phyloP scores from a whole-genome alignment of 2,888 invertebrate genomes.

The Melieria omissa region DNA sequence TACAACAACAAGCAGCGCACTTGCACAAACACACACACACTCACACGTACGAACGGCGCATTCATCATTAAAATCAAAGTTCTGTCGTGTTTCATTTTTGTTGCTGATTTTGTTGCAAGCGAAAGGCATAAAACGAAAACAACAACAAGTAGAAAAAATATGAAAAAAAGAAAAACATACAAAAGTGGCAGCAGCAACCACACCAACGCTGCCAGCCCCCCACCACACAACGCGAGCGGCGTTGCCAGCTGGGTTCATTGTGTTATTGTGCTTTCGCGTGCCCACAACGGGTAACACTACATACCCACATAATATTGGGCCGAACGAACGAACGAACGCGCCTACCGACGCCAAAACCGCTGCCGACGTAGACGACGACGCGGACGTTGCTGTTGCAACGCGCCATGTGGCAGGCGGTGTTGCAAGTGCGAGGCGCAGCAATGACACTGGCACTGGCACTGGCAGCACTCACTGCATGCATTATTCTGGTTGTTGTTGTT shows the following conservation, averaged over 20 bases:
- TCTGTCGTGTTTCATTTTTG: not conserved
- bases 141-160: conserved; percentile 12
- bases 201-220: no score
- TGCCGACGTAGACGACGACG: conserved; percentile 5
- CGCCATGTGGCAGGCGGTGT: not conserved
- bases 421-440: not conserved
- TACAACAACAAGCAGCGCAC: no score
- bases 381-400: conserved; percentile 15
- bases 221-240: no score
- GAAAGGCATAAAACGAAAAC: not conserved
- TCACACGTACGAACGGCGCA: no score
- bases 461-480: no score
- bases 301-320: conserved; percentile 55
- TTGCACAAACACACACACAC: no score
- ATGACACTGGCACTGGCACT: not conserved
- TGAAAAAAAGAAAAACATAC: conserved; percentile 40
- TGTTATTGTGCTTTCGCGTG: conserved; percentile 56
- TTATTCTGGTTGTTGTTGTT: no score
- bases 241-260: conserved; percentile 54
- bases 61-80: no score
- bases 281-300: conserved; percentile 48
- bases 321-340: conserved; percentile 1
- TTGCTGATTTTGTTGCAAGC: not conserved
- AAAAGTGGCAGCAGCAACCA: not conserved
- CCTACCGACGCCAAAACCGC: not conserved